Base-by-base conservation (phyloP, 2,797 vertebrate genomes). In the Cottoperca gobio region DNA sequence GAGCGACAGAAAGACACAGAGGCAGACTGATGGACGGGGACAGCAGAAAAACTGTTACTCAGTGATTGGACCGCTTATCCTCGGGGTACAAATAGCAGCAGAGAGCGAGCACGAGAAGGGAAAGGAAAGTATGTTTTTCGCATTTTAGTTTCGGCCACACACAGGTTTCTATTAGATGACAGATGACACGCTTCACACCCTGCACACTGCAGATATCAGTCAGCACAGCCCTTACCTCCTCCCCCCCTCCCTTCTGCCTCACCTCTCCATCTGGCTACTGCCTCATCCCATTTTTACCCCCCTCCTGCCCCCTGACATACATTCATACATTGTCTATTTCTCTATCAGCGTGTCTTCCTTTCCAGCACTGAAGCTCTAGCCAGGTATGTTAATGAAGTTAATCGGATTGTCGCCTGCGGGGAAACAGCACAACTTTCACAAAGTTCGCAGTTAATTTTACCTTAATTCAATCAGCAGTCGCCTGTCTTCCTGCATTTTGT, bases 121-220 rank as follows among this genome's bases (percentile, higher is more conserved):
- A 67, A 78, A 70, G 69, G 43, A 78, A 80, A 81, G 70, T 69
- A 67, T 63, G 76, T 89, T 76, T 33, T 91, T 78, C 45, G 23
- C 65, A 88, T 89, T 88, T 82, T 54, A 42, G 42, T 75, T 79
- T 83, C 50, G 45, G 70, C 74, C 87, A 78, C 84, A 86, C 78
- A 78, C 81, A 76, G 83, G 71, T 82, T 88, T 76, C 87, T 86
- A 85, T 89, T 91, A 91, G 82, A 86, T 82, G 86, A 88, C 84
- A 90, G 84, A 93, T 90, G 87, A 93, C 86, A 93, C 79, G 73
- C 90, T 91, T 88, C 81, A 82, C 83, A 87, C 86, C 78, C 92
- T 94, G 90, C 89, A 91, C 60, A 78, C 73, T 80, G 81, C 87
- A 92, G 93, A 94, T 93, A 94, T 89, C 88, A 88, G 86, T 92